Evolutionary conservation across 1,140 invertebrate species (phyloP).

Genomic region (Sycophila sp.): DNA sequence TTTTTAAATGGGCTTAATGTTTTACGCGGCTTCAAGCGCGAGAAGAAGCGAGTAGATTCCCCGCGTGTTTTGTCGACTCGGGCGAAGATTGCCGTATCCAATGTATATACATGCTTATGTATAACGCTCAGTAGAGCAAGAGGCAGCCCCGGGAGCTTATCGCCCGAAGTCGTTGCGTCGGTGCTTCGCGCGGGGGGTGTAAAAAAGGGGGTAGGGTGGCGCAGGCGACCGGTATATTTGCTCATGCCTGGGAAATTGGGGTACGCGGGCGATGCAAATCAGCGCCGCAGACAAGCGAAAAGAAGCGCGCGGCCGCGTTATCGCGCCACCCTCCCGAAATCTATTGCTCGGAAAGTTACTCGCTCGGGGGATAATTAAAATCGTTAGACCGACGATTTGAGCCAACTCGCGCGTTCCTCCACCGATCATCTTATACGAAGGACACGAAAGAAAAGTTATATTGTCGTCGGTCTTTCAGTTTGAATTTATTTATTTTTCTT

Average conservation of each 20-base stretch:
- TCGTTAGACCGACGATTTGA: background rate
- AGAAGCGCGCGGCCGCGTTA: background rate
- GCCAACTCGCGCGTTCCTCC: too few relatives aligned
- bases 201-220: background rate
- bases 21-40: background rate
- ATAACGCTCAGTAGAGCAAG: too few relatives aligned
- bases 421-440: too few relatives aligned
- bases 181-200: background rate
- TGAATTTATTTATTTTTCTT: too few relatives aligned
- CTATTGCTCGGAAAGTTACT: background rate
- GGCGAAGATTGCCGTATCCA: conserved; percentile 20
- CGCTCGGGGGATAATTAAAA: conserved; percentile 15
- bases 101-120: too few relatives aligned
- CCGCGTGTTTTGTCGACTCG: conserved; percentile 18
- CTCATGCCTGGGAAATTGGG: background rate
- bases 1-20: background rate
- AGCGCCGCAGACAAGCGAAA: conserved; percentile 6
- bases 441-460: too few relatives aligned
- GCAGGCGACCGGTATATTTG: conserved; percentile 3
- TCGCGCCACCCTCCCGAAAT: background rate
- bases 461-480: too few relatives aligned
- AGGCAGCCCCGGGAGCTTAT: conserved; percentile 14
- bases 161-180: background rate
- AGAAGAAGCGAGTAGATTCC: too few relatives aligned
- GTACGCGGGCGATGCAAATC: conserved; percentile 23